phyloP scores from a whole-genome alignment of 2,113 vertebrate genomes.

The Salminus brasiliensis region DNA sequence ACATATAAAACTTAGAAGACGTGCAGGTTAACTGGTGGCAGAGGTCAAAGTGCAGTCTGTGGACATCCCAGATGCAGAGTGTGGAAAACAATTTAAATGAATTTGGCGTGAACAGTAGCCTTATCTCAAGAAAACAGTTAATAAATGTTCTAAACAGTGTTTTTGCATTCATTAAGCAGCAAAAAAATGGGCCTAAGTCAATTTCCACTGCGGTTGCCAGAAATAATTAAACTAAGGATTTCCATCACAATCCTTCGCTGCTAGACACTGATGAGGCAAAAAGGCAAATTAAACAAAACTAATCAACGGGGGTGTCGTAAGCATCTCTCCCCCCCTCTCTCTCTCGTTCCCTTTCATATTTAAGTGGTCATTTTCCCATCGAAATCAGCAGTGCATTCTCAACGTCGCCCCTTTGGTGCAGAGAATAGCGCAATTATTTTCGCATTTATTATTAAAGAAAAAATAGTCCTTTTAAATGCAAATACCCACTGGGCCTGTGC shows the following conservation, averaged over 20 bases:
- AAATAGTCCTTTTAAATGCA: slow-evolving; percentile 66
- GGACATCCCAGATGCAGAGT: not conserved
- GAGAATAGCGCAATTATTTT: slow-evolving; percentile 50
- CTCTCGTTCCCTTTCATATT: not conserved
- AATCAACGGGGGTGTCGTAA: not conserved
- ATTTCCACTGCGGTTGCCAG: not conserved
- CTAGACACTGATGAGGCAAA: not conserved
- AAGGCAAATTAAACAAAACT: not conserved
- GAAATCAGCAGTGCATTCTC: slow-evolving; percentile 51
- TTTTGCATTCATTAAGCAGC: not conserved
- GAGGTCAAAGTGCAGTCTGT: not conserved
- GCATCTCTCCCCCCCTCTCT: not conserved
- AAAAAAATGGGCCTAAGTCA: not conserved
- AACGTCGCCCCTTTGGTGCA: slow-evolving; percentile 48
- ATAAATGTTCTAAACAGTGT: too few species aligned
- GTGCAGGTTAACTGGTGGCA: too few species aligned
- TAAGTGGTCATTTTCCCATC: slow-evolving; percentile 48
- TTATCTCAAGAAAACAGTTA: too few species aligned
- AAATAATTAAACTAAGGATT: not conserved
- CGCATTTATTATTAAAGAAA: slow-evolving; percentile 47
- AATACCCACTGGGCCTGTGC: slow-evolving; percentile 60
- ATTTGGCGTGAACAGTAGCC: not conserved
- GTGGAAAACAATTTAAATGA: not conserved
- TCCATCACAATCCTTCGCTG: not conserved
- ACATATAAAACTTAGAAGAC: too few species aligned